phyloP scores from a whole-genome alignment of 2,113 vertebrate genomes.

The Apteryx owenii region DNA sequence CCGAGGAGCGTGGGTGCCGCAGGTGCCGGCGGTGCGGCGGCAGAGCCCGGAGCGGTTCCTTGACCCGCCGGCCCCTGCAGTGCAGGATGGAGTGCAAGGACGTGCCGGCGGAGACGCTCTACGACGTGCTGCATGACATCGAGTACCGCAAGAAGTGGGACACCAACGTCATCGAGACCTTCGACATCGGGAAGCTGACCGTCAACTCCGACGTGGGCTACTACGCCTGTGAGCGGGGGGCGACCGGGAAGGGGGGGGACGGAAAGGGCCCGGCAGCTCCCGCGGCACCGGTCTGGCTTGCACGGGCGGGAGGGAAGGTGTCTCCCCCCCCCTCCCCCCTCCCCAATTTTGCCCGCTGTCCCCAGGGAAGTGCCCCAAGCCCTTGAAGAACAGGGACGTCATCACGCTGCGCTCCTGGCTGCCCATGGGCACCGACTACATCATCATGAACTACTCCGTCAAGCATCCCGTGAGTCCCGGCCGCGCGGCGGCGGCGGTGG shows the following conservation, averaged over 20 bases:
- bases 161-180: conserved; percentile 94
- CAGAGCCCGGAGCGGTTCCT: neutral
- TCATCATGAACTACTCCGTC: conserved; percentile 99
- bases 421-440: conserved; percentile 91
- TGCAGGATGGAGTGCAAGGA: conserved; percentile 92
- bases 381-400: conserved; percentile 93
- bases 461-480: conserved; percentile 87
- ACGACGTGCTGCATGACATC: conserved; percentile 93
- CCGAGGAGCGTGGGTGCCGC: too few species aligned
- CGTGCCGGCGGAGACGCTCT: conserved; percentile 87
- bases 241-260: neutral
- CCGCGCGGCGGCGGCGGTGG: neutral
- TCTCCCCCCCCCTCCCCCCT: too few species aligned
- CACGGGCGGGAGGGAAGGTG: too few species aligned
- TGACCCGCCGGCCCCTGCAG: conserved; percentile 67
- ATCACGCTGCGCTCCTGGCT: conserved; percentile 96
- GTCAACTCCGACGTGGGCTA: conserved; percentile 95
- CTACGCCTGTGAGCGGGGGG: conserved; percentile 85
- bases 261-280: too few species aligned
- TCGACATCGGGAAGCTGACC: conserved; percentile 93
- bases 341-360: too few species aligned
- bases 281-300: neutral
- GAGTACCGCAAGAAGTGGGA: conserved; percentile 96
- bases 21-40: too few species aligned
- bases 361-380: conserved; percentile 93